Conservation (phyloP, 2,113 vertebrate genomes). For the Telmatochromis sp. region DNA sequence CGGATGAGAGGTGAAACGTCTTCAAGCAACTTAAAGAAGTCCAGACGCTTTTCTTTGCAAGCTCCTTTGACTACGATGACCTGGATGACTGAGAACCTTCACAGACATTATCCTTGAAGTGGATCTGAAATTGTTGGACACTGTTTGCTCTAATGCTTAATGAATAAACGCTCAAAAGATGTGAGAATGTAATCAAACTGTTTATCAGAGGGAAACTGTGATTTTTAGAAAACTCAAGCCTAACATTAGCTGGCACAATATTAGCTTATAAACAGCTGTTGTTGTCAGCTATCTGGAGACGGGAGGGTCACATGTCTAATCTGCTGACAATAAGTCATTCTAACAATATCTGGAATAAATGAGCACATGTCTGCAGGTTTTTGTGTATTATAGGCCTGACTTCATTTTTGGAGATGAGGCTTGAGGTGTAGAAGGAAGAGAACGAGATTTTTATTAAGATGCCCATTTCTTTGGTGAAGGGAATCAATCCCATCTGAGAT, state of each 20-base stretch:
- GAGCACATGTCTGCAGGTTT: neutral
- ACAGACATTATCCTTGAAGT: neutral
- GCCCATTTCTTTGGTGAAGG: neutral
- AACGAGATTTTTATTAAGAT: neutral
- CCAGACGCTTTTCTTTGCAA: too few relatives aligned
- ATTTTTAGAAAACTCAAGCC: neutral
- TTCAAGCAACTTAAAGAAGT: too few relatives aligned
- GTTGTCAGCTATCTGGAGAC: neutral
- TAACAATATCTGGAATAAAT: neutral
- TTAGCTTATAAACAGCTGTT: neutral
- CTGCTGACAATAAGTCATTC: neutral
- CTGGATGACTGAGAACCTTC: too few relatives aligned
- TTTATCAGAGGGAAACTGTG: neutral
- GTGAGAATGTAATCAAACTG: neutral
- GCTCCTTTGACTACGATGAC: too few relatives aligned
- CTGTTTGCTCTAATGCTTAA: neutral
- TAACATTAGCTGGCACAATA: neutral
- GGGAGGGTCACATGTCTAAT: neutral
- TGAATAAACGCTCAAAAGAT: neutral
- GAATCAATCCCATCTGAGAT: neutral
- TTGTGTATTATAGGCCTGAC: neutral
- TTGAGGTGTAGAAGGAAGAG: neutral
- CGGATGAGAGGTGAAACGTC: too few relatives aligned
- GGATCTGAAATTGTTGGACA: neutral
- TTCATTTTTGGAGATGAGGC: neutral